Percentiles rank a stretch among this genome's conserved stretches.
Evolutionary conservation across 1,140 invertebrate genomes (phyloP).

Genomic region (Tetragnatha versicolor): DNA sequence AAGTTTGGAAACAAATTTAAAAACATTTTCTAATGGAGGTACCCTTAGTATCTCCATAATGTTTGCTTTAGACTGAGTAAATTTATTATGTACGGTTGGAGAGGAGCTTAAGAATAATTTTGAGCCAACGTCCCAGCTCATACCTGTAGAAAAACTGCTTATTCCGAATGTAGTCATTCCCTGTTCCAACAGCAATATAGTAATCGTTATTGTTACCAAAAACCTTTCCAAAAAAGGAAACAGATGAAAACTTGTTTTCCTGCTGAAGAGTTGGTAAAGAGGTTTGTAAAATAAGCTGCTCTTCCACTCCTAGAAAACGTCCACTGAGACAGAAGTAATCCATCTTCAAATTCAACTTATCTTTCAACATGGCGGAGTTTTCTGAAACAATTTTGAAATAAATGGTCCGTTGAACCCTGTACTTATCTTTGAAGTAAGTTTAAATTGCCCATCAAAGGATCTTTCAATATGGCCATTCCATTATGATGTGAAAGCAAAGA

Average conservation of each 20-base stretch:
- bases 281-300: slow-evolving; percentile 13
- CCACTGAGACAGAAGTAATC: slow-evolving; percentile 6
- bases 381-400: neutral
- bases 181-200: slow-evolving; percentile 34
- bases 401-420: too few relatives aligned
- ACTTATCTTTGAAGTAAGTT: too few relatives aligned
- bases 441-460: too few relatives aligned
- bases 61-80: too few relatives aligned
- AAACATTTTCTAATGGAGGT: too few relatives aligned
- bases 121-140: neutral
- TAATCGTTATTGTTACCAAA: slow-evolving; percentile 38
- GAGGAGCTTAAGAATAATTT: too few relatives aligned
- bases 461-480: too few relatives aligned
- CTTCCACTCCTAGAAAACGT: slow-evolving; percentile 4
- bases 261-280: slow-evolving; percentile 16
- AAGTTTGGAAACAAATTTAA: too few relatives aligned
- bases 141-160: slow-evolving; percentile 44
- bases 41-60: too few relatives aligned
- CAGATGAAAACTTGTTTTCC: slow-evolving; percentile 35
- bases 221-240: slow-evolving; percentile 24
- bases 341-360: slow-evolving; percentile 43
- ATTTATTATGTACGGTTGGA: too few relatives aligned
- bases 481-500: too few relatives aligned
- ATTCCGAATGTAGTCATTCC: slow-evolving; percentile 39
- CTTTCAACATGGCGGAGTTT: neutral